phyloP scores from a whole-genome alignment of 2,113 vertebrate species.

The Sturnira hondurensis region DNA sequence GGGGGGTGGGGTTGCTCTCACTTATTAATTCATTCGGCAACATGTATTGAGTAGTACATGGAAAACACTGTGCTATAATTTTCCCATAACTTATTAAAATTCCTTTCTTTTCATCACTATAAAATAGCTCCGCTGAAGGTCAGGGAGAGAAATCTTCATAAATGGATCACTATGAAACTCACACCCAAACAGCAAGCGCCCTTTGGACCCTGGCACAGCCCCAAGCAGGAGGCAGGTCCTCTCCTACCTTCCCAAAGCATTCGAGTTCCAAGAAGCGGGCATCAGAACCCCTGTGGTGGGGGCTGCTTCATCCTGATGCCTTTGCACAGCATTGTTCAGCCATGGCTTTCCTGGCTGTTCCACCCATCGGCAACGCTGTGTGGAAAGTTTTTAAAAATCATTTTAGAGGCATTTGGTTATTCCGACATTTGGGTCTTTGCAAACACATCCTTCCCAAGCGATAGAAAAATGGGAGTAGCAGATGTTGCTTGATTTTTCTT shows the following conservation, averaged over 20 bases:
- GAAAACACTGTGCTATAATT: conserved; percentile 3
- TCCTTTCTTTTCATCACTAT: background rate
- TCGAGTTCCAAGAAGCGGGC: background rate
- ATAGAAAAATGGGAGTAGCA: conserved; percentile 52
- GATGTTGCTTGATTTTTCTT: conserved; percentile 57
- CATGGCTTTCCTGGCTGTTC: background rate
- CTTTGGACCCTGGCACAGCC: background rate
- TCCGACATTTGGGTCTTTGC: conserved; percentile 39
- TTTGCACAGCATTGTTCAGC: background rate
- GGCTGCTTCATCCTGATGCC: background rate
- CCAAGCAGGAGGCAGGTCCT: background rate
- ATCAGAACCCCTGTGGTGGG: rapidly evolving
- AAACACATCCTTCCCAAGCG: conserved; percentile 50
- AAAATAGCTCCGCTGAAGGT: conserved; percentile 44
- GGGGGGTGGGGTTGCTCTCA: background rate
- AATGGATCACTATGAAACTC: background rate
- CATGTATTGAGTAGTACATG: background rate
- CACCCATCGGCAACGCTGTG: background rate
- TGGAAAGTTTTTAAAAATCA: background rate
- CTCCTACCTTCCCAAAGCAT: background rate
- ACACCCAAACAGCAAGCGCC: conserved; percentile 6
- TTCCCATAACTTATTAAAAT: conserved; percentile 18
- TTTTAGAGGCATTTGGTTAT: conserved; percentile 51
- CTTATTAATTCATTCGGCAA: background rate
- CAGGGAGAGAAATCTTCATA: conserved; percentile 14